Base-by-base conservation (phyloP, 2,888 invertebrate genomes). In the Diarsia rubi region DNA sequence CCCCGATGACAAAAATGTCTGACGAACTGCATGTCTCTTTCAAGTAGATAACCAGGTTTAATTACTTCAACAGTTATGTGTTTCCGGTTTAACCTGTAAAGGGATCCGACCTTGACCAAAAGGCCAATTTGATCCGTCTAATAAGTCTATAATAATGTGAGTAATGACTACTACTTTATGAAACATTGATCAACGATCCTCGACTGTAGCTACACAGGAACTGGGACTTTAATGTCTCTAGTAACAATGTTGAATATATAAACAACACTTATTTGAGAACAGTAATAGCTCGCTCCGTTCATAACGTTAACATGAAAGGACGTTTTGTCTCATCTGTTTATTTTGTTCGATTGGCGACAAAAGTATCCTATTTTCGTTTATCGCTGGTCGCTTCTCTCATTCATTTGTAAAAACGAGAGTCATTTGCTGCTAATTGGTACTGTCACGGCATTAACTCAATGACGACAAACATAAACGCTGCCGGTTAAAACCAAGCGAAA, bases 381-480 rank as follows among this genome's bases (percentile, higher is more conserved):
- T 72, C 27, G 47, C 47, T 27, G 54, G 57, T 49, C 31, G 71
- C 57, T 42, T 45, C 59, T 79, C 42, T 77, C 78, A 67, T 78
- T 76, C 70, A 79, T 85, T 70, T 64, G 63, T 73, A 75, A 71
- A 73, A 80, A 82, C 64, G 78, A 60, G 69, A 73, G 54, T 52
- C 79, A 71, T 60, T 68, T 71, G 57, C 47, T 64, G 37, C 84
- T 88, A 88, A 88, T 88, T 86, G 84, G 81, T 80, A 80, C 83
- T 88, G 88, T 85, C 86, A 81, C 75, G 73, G 68, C 66, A 86
- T 84, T 88, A 85, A 86, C 70, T 74, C 60, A 67, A 77, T 80
- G 79, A 69, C 69, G 75, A 67, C 80, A 69, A 75, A 82, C 75
- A 85, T 86, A 83, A 84, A 87, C 69, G 70, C 16, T 52, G 44